A percentile compares a stretch with the other conserved stretches of the same genome.
phyloP scores from a whole-genome alignment of 2,113 vertebrate species.

The Nicator chloris region DNA sequence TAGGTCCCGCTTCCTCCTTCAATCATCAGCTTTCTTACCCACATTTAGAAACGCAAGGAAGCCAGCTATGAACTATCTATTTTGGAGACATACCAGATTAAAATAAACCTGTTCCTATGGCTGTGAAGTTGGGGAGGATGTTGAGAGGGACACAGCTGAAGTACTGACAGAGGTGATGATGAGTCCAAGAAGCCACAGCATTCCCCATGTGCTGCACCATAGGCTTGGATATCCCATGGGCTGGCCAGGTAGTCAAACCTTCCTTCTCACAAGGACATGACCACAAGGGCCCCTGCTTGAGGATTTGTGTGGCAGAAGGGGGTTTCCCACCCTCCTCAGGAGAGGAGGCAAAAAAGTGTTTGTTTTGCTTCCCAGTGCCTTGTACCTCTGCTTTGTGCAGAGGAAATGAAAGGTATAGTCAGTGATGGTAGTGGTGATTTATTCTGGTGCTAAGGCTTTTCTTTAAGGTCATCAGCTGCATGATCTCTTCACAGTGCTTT shows the following conservation, averaged over 20 bases:
- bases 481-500: not conserved
- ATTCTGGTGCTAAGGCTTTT: not conserved
- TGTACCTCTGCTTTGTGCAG: not conserved
- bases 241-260: conserved; percentile 24
- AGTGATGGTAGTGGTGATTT: not conserved
- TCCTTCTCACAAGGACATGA: not conserved
- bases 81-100: not conserved
- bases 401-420: conserved; percentile 14
- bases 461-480: conserved; percentile 36
- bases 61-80: not conserved
- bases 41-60: not conserved
- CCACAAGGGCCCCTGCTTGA: not conserved
- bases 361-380: not conserved
- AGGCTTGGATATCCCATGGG: conserved; percentile 3
- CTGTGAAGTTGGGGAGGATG: not conserved
- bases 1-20: not conserved
- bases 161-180: not conserved
- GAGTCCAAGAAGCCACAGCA: not conserved
- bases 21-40: not conserved
- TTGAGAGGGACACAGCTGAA: not conserved
- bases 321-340: not conserved
- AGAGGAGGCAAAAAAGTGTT: not conserved
- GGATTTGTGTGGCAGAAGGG: not conserved
- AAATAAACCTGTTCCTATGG: conserved; percentile 6
- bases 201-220: not conserved